phyloP scores from a whole-genome alignment of 2,797 vertebrate genomes.

The Caiman crocodilus region DNA sequence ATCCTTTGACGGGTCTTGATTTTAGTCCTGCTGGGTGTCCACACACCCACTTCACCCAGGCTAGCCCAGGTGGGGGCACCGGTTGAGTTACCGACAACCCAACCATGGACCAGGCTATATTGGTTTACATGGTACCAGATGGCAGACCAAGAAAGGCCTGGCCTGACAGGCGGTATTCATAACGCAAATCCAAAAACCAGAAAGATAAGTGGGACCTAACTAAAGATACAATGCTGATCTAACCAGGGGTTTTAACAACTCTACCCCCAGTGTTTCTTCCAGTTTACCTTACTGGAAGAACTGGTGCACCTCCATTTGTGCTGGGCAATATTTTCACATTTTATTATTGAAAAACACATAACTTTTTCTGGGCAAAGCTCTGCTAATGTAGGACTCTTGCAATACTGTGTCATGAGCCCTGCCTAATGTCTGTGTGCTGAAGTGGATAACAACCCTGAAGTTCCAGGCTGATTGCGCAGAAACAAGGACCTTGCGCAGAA shows the following conservation, averaged over 20 bases:
- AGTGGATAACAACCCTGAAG: background rate
- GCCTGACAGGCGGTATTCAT: background rate
- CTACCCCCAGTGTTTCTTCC: conserved; percentile 20
- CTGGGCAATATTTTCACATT: background rate
- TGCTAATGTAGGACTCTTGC: background rate
- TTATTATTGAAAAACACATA: background rate
- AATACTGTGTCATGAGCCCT: background rate
- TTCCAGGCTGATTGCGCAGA: background rate
- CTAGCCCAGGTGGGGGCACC: no score
- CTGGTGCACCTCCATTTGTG: background rate
- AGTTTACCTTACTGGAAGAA: conserved; percentile 33
- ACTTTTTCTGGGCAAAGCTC: conserved; percentile 9
- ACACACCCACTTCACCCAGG: no score
- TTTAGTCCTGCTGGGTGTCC: no score
- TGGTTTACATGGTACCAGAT: background rate
- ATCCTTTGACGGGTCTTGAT: no score
- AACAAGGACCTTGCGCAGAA: background rate
- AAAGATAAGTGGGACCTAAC: background rate
- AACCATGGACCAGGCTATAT: no score
- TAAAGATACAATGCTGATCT: conserved; percentile 1
- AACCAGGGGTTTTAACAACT: conserved; percentile 34
- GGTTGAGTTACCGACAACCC: no score
- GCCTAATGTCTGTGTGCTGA: background rate
- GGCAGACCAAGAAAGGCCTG: background rate
- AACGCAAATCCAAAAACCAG: background rate